Evolutionary conservation across 1,140 invertebrate species (phyloP).

Genomic region (Drosophila jambulina): DNA sequence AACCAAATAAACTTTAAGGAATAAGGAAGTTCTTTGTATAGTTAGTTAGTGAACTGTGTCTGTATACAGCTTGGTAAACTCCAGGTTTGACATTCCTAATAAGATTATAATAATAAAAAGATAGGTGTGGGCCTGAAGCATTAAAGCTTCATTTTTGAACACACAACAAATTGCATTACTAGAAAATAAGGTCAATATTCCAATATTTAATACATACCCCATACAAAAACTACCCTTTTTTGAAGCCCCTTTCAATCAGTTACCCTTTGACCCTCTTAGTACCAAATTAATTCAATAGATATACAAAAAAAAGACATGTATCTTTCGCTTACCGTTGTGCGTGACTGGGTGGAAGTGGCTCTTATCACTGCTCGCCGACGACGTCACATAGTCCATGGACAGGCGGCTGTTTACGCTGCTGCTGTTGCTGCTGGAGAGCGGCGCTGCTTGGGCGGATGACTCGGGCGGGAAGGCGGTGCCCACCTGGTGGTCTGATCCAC

Average conservation of each 20-base stretch:
- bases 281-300: conserved; percentile 21
- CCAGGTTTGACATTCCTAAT: background rate
- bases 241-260: conserved; percentile 8
- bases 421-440: conserved; percentile 43
- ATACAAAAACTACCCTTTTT: too few species aligned
- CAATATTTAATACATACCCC: background rate
- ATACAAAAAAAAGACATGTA: conserved; percentile 1
- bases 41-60: background rate
- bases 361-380: conserved; percentile 72
- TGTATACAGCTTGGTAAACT: too few species aligned
- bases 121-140: background rate
- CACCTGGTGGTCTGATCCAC: conserved; percentile 90
- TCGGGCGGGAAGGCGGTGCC: conserved; percentile 74
- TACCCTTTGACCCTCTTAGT: background rate
- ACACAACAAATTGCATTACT: background rate
- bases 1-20: background rate
- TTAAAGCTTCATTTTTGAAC: background rate
- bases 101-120: background rate
- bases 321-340: conserved; percentile 71
- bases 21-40: background rate
- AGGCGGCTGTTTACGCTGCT: conserved; percentile 59
- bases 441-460: conserved; percentile 86
- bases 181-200: background rate
- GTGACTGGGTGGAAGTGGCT: conserved; percentile 68
- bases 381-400: conserved; percentile 67